Base-by-base conservation (phyloP, 2,888 invertebrate species). In the Scrobipalpa atriplicella region DNA sequence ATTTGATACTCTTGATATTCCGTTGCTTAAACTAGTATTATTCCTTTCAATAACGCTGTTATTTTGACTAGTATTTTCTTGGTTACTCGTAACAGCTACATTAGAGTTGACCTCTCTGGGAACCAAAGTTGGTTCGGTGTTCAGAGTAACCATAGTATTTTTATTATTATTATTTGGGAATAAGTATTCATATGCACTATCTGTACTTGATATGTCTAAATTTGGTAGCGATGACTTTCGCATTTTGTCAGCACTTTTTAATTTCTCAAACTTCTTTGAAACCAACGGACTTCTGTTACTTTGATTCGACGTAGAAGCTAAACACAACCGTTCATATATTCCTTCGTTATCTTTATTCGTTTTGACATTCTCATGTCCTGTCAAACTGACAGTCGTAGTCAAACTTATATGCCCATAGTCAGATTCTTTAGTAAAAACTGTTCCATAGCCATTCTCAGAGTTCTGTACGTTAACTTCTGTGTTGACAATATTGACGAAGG, bases 341-440 rank as follows among this genome's bases (percentile, higher is more conserved):
- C 83, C 80, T 1, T 86, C 84, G 2, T 68, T 72, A 0, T 73
- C 68, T 64, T 69, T 70, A n/a, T 71, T 71, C 29, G 21, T 21
- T 29, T 56, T 56, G 65, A 72, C 72, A 62, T 54, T 60, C 43
- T 56, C 54, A 3, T 73, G 73, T 1, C 82, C 83, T 2, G 82
- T 77, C 68, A 88, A 69, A 68, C 75, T 90, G 69, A 90, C 88
- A 38, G 92, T 90, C 0, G 92, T 92, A 0, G 90, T 89, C 67
- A 92, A 69, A 73, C 92, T 91, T 1, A 92, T 65, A 47, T 93
- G 93, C 0, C 92, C 93, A 64, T 92, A 93, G 0, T 89, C 89
- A 0, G 85, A 76, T 6, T 86, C 73, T 39, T 80, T 78, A 0
- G 75, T 63, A 63, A 89, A 90, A 0, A 91, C 87, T 0, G 89